Base-by-base conservation (phyloP, 1,140 invertebrate genomes). In the Drosophila nikananu region DNA sequence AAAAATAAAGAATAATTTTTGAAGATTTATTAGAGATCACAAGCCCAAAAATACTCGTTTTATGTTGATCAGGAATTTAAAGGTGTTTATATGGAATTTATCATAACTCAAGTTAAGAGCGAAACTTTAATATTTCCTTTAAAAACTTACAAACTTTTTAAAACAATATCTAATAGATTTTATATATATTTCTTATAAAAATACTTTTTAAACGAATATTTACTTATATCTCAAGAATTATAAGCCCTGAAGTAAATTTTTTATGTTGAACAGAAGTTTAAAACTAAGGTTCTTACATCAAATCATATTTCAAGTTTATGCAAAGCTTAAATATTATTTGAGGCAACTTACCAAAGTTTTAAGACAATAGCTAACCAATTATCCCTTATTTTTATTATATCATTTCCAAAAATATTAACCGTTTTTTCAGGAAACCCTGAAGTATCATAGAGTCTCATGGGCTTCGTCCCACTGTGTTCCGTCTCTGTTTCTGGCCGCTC, bases 401-500 rank as follows among this genome's bases (percentile, higher is more conserved):
- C 17, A 4, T 5, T 48, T 3, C 8, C 17, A 21, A 30, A 15
- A 44, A 25, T 21, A 3, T 23, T 39, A 0, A 7, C 13, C 15
- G 6, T 7, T 4, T 35, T 5, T 10, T 25, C 17, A 27, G 25
- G 9, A 42, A 41, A n/a, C 5, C 10, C 7, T 19, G 12, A 30
- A 1, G 7, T 21, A 5, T 8, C 15, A 12, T 21, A 46, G 6
- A 48, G 3, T 32, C 21, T 13, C 17, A 2, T n/a, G 6, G 3
- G 6, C 21, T 27, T 67, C 4, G 63, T 12, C 32, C 61, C 52
- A 62, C 67, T 66, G 49, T 75, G 35, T 27, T 35, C 41, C 30
- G 23, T 49, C 15, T 49, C 12, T 41, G 64, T 65, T 48, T 73
- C 23, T 59, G 64, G 65, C 46, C 60, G 61, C 63, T 42, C 82